These are phyloP conservation scores for Odontamblyopus lacepedii DNA, from an alignment of 2,797 vertebrate species.

Conservation along the genomic window DNA sequence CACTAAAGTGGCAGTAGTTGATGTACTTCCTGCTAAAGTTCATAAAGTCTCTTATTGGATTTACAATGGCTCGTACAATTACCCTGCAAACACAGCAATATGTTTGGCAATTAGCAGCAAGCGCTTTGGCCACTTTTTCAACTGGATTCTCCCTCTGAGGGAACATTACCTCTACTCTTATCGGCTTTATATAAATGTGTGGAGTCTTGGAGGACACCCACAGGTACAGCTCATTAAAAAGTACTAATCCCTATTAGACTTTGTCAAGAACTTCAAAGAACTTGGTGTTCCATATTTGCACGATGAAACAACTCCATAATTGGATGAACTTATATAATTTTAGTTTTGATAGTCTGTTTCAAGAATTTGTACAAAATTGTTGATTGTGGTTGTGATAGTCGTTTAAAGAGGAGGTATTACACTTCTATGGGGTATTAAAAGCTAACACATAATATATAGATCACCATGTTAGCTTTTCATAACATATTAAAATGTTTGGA, in stretches of 20 bases:
- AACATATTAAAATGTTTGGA: no score
- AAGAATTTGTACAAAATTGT: no score
- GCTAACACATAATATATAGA: no score
- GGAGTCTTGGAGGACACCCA: not conserved
- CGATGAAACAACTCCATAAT: not conserved
- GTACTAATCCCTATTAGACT: not conserved
- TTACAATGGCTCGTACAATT: conserved; percentile 2
- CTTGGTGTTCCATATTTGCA: not conserved
- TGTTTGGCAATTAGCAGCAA: conserved; percentile 13
- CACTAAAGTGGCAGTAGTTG: conserved; percentile 4
- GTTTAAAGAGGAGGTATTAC: no score
- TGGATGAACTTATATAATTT: no score
- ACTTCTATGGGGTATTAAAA: no score
- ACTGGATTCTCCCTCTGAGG: conserved; percentile 9
- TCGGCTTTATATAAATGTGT: conserved; percentile 10
- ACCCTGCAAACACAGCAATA: conserved; percentile 11
- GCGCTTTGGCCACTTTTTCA: conserved; percentile 2
- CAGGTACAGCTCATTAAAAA: conserved; percentile 3
- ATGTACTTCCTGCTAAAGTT: conserved; percentile 7
- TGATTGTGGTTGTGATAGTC: no score
- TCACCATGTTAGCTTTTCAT: no score
- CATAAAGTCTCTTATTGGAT: conserved; percentile 4
- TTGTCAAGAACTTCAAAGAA: conserved; percentile 7
- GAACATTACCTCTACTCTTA: not conserved
- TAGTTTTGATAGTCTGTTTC: not conserved